phyloP scores from a whole-genome alignment of 2,113 vertebrate genomes.

The Paedocypris sp. region DNA sequence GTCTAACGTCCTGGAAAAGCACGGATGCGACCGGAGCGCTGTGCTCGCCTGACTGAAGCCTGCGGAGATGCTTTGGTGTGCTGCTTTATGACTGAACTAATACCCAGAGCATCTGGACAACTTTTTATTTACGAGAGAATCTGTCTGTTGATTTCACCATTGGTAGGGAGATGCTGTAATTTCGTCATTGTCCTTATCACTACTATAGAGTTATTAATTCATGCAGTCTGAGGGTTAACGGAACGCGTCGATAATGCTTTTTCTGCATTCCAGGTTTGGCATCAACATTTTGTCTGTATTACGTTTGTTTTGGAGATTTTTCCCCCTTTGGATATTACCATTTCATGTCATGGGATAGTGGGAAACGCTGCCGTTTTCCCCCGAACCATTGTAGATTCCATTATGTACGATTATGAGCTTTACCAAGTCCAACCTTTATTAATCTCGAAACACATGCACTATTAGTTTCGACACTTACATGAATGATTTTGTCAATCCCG shows the following conservation, averaged over 20 bases:
- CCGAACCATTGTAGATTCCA: neutral
- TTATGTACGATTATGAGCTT: too few relatives aligned
- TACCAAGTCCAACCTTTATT: neutral
- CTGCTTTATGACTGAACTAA: conserved; percentile 41
- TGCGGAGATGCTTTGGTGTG: conserved; percentile 23
- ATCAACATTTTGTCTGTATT: conserved; percentile 14
- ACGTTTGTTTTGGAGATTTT: neutral
- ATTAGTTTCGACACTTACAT: neutral
- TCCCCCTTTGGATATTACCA: too few relatives aligned
- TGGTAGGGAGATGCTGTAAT: neutral
- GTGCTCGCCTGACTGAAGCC: neutral
- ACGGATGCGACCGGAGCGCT: conserved; percentile 25
- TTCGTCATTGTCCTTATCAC: neutral
- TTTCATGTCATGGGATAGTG: too few relatives aligned
- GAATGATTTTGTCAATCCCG: too few relatives aligned
- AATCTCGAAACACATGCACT: neutral
- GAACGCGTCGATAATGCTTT: conserved; percentile 22
- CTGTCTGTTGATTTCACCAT: conserved; percentile 25
- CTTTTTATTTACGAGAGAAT: conserved; percentile 24
- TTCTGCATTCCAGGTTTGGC: conserved; percentile 37
- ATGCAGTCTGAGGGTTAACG: conserved; percentile 39
- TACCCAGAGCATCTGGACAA: neutral
- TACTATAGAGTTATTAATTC: neutral
- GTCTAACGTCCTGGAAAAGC: neutral
- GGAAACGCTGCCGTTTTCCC: neutral